phyloP scores from a whole-genome alignment of 2,113 vertebrate species.

The Atrichornis clamosus region DNA sequence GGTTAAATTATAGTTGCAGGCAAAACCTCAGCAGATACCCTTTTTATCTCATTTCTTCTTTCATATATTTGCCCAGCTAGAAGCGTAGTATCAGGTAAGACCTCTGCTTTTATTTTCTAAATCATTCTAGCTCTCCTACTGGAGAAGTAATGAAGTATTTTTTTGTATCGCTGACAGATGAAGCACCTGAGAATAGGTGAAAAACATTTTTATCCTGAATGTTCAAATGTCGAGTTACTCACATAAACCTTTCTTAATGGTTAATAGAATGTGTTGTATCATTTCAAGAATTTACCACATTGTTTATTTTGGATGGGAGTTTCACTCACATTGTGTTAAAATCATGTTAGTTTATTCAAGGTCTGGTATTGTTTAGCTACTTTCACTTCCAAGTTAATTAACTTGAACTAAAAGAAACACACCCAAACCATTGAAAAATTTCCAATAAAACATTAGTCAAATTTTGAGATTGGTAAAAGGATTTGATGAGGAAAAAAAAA shows the following conservation, averaged over 20 bases:
- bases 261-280: neutral
- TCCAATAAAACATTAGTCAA: neutral
- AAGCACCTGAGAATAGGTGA: neutral
- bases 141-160: neutral
- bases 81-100: neutral
- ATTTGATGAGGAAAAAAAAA: neutral
- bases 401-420: conserved; percentile 34
- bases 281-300: neutral
- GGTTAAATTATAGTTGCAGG: neutral
- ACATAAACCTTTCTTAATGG: neutral
- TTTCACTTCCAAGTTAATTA: conserved; percentile 48
- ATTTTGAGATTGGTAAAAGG: neutral
- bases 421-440: neutral
- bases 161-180: neutral
- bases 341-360: conserved; percentile 31
- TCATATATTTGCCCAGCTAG: neutral
- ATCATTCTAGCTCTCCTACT: neutral
- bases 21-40: neutral
- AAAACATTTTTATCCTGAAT: neutral
- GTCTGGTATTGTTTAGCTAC: conserved; percentile 44
- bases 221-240: neutral
- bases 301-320: conserved; percentile 11
- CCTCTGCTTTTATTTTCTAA: neutral
- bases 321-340: conserved; percentile 31
- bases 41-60: neutral